Conservation (phyloP, 2,888 invertebrate genomes). For the Apotomis turbidana region DNA sequence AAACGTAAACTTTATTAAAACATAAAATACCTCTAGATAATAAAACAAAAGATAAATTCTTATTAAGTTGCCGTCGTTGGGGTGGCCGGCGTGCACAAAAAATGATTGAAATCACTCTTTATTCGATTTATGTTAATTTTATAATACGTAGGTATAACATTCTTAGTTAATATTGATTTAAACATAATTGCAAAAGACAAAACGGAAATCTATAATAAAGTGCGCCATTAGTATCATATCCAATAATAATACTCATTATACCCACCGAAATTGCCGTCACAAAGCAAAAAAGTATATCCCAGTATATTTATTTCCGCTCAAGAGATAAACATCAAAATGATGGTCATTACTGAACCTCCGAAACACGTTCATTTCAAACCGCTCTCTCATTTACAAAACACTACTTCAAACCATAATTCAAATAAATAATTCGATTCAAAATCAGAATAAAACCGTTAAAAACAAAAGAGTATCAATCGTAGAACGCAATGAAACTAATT, state of each 20-base stretch:
- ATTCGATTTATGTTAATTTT: too few relatives aligned
- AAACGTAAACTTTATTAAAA: too few relatives aligned
- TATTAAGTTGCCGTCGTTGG: too few relatives aligned
- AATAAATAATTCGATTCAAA: neutral
- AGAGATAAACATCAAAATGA: constrained; percentile 37
- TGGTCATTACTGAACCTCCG: constrained; percentile 14
- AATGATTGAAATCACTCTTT: too few relatives aligned
- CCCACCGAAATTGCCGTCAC: constrained; percentile 25
- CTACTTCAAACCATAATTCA: neutral
- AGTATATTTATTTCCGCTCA: constrained; percentile 30
- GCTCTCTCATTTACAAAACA: neutral
- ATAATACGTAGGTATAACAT: too few relatives aligned
- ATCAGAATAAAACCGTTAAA: neutral
- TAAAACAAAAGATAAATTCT: too few relatives aligned
- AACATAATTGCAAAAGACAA: constrained; percentile 6
- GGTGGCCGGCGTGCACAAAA: too few relatives aligned
- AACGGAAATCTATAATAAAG: constrained; percentile 15
- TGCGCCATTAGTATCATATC: constrained; percentile 25
- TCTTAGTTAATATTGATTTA: neutral
- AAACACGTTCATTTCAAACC: constrained; percentile 21
- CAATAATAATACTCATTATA: constrained; percentile 15
- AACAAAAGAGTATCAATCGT: constrained; percentile 26
- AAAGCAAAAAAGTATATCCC: constrained; percentile 15
- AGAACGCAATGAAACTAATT: constrained; percentile 47
- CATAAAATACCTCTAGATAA: too few relatives aligned